phyloP scores from a whole-genome alignment of 2,113 vertebrate species.

The human (Homo sapiens) region DNA sequence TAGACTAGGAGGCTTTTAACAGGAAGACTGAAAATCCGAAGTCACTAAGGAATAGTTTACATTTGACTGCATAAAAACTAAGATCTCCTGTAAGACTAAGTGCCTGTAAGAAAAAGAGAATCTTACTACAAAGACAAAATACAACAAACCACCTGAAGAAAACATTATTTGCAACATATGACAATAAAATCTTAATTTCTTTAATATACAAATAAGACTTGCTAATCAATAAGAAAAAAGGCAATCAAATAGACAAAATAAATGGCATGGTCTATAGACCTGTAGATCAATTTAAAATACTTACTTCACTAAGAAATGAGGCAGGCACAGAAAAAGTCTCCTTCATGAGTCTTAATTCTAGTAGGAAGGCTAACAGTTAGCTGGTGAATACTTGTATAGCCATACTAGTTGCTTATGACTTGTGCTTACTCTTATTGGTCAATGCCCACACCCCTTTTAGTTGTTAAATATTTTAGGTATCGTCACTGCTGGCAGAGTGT shows the following conservation, averaged over 20 bases:
- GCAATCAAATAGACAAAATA: background rate
- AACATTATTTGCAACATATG: background rate
- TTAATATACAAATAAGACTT: background rate
- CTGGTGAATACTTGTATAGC: background rate
- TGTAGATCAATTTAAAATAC: background rate
- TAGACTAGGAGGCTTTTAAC: background rate
- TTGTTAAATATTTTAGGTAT: slow-evolving; percentile 6
- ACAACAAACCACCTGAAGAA: background rate
- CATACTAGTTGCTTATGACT: background rate
- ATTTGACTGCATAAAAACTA: slow-evolving; percentile 1
- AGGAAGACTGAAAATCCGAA: slow-evolving; percentile 10
- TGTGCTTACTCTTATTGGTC: background rate
- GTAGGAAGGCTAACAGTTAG: background rate
- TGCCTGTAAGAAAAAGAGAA: background rate
- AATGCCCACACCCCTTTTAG: background rate
- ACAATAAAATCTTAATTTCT: slow-evolving; percentile 1
- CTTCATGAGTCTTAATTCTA: background rate
- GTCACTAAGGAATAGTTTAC: background rate
- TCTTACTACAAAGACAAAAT: background rate
- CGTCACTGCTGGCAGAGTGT: background rate
- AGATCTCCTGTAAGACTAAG: background rate
- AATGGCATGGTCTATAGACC: background rate
- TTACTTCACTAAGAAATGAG: background rate
- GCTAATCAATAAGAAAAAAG: background rate
- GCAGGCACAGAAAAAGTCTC: background rate